Conservation (phyloP, 2,113 vertebrate genomes). For the Gallinago media region DNA sequence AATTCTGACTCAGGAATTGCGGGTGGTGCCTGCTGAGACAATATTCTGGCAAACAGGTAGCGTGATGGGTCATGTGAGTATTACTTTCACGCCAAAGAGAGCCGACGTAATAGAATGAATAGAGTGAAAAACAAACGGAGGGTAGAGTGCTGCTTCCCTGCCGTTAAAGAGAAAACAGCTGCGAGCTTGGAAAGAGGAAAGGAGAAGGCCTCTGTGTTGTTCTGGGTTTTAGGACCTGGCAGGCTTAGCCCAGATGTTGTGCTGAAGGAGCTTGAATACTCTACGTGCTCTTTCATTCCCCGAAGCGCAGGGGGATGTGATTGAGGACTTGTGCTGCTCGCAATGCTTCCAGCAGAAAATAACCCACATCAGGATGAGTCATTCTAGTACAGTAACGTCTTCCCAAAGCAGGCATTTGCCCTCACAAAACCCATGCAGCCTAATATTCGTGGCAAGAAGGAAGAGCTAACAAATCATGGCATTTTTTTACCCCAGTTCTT, state of each 20-base stretch:
- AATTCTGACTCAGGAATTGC: neutral
- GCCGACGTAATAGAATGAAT: constrained; percentile 11
- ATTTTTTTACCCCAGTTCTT: neutral
- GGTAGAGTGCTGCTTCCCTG: constrained; percentile 23
- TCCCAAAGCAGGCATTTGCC: neutral
- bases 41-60: constrained; percentile 50
- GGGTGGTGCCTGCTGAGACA: neutral
- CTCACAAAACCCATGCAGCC: neutral
- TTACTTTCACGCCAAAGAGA: constrained; percentile 50
- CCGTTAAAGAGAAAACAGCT: constrained; percentile 27
- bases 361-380: neutral
- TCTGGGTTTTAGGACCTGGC: neutral
- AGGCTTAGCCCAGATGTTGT: neutral
- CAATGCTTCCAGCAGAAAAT: neutral
- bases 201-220: neutral
- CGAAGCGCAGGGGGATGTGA: neutral
- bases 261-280: neutral
- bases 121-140: constrained; percentile 1
- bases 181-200: constrained; percentile 10
- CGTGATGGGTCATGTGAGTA: constrained; percentile 58
- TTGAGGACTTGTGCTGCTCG: neutral
- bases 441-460: neutral
- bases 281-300: neutral
- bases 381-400: neutral
- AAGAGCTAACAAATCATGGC: neutral